Conservation (phyloP, 2,888 invertebrate genomes). For the Odontothrips loti region DNA sequence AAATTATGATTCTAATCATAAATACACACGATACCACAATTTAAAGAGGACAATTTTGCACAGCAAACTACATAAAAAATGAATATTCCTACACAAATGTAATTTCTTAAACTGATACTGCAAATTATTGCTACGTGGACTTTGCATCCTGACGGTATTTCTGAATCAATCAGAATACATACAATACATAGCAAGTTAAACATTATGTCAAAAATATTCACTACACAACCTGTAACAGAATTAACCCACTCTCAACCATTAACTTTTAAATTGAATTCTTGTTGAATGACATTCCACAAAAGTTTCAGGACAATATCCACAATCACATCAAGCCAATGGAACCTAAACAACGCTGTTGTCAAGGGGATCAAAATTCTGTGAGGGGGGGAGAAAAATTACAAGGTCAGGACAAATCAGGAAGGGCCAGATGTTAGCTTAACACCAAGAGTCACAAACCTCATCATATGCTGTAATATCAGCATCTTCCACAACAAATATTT, state of each 20-base stretch:
- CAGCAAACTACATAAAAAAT: neutral
- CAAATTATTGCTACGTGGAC: too few species aligned
- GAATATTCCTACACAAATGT: neutral
- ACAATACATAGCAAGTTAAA: neutral
- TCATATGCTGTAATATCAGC: neutral
- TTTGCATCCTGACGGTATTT: too few species aligned
- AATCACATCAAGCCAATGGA: neutral
- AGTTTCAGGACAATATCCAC: neutral
- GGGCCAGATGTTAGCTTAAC: neutral
- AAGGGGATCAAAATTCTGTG: slow-evolving; percentile 4
- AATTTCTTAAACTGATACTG: too few species aligned
- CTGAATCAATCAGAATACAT: neutral
- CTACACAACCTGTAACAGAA: neutral
- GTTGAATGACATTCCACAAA: neutral
- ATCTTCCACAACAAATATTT: slow-evolving; percentile 15
- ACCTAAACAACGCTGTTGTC: neutral
- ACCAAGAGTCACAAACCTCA: neutral
- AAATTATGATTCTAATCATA: too few species aligned
- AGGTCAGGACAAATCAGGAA: neutral
- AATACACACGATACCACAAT: too few species aligned
- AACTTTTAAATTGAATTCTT: neutral
- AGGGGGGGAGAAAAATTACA: neutral
- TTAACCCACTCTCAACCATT: neutral
- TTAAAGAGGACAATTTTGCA: neutral
- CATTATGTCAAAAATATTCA: neutral